Evolutionary conservation across 2,888 invertebrate species (phyloP).

Genomic region (Nomada flava): DNA sequence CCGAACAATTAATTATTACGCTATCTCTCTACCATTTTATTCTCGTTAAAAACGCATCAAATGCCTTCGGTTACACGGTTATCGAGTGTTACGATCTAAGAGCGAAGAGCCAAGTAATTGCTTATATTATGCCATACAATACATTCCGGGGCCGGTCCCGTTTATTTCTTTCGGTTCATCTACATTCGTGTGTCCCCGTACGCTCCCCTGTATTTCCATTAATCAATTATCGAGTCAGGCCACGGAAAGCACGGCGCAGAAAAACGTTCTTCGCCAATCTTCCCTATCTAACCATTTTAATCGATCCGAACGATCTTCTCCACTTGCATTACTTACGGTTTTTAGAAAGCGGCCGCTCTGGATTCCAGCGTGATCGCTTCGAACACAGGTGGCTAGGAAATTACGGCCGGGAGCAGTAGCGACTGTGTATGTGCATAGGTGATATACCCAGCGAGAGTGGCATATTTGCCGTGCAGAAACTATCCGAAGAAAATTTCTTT

Average conservation of each 20-base stretch:
- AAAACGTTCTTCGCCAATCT: conserved; percentile 40
- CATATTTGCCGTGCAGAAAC: background rate
- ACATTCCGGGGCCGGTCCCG: conserved; percentile 27
- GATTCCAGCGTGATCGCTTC: conserved; percentile 68
- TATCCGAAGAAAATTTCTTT: conserved; percentile 61
- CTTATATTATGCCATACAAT: conserved; percentile 33
- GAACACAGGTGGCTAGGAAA: conserved; percentile 65
- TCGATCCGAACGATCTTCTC: conserved; percentile 66
- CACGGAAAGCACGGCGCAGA: background rate
- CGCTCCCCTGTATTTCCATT: conserved; percentile 62
- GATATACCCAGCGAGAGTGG: conserved; percentile 48
- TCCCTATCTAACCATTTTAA: conserved; percentile 38
- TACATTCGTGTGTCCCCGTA: conserved; percentile 52
- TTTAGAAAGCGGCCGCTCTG: conserved; percentile 75
- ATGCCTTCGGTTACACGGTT: conserved; percentile 3
- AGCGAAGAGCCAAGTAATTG: conserved; percentile 44
- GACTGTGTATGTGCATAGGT: background rate
- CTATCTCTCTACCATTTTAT: conserved; percentile 30
- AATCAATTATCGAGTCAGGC: conserved; percentile 67
- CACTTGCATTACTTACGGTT: conserved; percentile 63
- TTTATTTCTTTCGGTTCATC: conserved; percentile 12
- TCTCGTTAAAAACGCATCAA: conserved; percentile 50
- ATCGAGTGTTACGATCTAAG: conserved; percentile 32
- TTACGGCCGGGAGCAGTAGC: conserved; percentile 48
- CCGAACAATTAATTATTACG: conserved; percentile 33